Evolutionary conservation across 2,113 vertebrate species (phyloP).

Genomic region (Eulemur macaco): DNA sequence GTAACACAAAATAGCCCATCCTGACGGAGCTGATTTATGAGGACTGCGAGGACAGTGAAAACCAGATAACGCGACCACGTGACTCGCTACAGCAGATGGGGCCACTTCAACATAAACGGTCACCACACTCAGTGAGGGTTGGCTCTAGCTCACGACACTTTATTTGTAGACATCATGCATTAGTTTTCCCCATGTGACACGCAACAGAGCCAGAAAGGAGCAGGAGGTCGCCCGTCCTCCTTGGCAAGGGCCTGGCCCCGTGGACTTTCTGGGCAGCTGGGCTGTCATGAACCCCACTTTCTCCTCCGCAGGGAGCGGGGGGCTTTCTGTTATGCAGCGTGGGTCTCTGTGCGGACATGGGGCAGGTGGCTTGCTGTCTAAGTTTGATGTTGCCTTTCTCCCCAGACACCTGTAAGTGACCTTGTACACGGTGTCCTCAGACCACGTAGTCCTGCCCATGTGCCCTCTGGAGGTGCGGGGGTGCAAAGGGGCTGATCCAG

Average conservation of each 20-base stretch:
- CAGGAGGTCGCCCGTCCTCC: background rate
- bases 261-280: background rate
- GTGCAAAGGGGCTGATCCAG: constrained; percentile 31
- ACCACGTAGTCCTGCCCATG: accelerated
- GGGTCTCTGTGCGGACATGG: background rate
- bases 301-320: too few species aligned
- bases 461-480: accelerated
- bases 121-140: accelerated
- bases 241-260: background rate
- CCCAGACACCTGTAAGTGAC: accelerated
- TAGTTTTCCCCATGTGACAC: background rate
- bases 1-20: accelerated
- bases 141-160: background rate
- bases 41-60: accelerated
- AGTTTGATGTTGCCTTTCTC: background rate
- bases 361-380: background rate
- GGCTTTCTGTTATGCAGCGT: too few species aligned
- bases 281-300: background rate
- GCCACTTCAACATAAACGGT: background rate
- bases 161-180: background rate
- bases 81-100: accelerated
- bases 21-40: background rate
- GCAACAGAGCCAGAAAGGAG: accelerated
- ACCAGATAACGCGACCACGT: accelerated
- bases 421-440: background rate